Percentiles rank a stretch among this genome's conserved stretches.
These are phyloP conservation scores for Cerceris rybyensis DNA, from an alignment of 2,888 invertebrate species.

Conservation along the genomic window DNA sequence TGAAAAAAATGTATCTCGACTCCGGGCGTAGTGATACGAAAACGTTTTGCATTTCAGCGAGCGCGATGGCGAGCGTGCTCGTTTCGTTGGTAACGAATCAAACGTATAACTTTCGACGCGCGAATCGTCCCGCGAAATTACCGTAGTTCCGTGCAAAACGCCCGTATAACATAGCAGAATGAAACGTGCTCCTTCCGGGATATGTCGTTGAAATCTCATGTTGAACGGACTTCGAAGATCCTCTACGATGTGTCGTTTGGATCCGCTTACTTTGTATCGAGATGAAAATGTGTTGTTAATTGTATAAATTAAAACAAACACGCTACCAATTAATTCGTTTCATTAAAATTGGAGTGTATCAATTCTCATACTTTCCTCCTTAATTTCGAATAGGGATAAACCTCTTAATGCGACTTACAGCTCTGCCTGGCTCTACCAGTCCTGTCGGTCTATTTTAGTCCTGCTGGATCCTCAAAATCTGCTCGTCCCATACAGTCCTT, in stretches of 20 bases:
- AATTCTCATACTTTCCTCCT: too few relatives aligned
- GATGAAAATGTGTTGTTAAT: too few relatives aligned
- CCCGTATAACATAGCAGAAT: slow-evolving; percentile 36
- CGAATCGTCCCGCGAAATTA: slow-evolving; percentile 66
- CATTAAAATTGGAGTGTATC: too few relatives aligned
- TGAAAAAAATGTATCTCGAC: slow-evolving; percentile 76
- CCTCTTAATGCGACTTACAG: too few relatives aligned
- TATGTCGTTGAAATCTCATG: not conserved
- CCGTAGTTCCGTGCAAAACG: slow-evolving; percentile 58
- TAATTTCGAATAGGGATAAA: too few relatives aligned
- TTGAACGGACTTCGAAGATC: not conserved
- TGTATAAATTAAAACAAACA: too few relatives aligned
- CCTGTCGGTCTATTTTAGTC: too few relatives aligned
- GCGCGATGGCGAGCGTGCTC: slow-evolving; percentile 63
- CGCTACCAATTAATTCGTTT: too few relatives aligned
- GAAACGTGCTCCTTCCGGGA: slow-evolving; percentile 1
- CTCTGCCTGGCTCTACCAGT: too few relatives aligned
- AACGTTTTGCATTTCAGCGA: slow-evolving; percentile 75
- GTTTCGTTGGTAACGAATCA: slow-evolving; percentile 67
- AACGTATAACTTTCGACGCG: slow-evolving; percentile 69
- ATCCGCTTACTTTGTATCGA: too few relatives aligned
- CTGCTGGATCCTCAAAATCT: too few relatives aligned
- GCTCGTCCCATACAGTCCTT: too few relatives aligned
- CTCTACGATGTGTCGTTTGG: not conserved
- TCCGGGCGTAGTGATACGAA: slow-evolving; percentile 73